Conservation (phyloP, 2,113 vertebrate species). For the Meriones unguiculatus region DNA sequence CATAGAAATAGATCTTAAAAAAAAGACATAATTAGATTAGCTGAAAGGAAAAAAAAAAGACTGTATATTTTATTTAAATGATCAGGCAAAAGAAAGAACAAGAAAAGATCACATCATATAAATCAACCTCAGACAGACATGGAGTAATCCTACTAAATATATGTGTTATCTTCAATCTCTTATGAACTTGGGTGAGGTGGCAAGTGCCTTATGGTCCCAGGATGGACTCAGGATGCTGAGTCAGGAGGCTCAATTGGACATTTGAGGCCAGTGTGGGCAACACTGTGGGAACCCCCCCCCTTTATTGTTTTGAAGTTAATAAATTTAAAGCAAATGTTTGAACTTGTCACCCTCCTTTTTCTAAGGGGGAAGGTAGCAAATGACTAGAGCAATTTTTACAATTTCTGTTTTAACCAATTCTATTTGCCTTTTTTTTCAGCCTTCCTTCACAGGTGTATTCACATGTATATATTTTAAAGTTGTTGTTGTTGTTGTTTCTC, state of each 20-base stretch:
- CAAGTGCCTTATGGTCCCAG: neutral
- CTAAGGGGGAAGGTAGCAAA: neutral
- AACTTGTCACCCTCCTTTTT: neutral
- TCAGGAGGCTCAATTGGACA: neutral
- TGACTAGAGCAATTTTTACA: neutral
- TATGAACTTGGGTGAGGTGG: neutral
- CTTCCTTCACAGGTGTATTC: neutral
- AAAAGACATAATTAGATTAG: neutral
- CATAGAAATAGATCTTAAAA: neutral
- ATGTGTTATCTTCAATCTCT: neutral
- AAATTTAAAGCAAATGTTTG: constrained; percentile 46
- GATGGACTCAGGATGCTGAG: neutral
- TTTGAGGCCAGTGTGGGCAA: neutral
- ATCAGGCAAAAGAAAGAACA: constrained; percentile 11
- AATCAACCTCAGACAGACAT: constrained; percentile 19
- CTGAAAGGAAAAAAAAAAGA: constrained; percentile 21
- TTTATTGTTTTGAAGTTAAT: constrained; percentile 10
- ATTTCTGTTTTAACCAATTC: neutral
- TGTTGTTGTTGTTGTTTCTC: neutral
- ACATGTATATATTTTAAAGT: neutral
- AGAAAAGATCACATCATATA: neutral
- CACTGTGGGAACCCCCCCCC: neutral
- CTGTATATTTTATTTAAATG: neutral
- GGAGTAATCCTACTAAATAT: neutral
- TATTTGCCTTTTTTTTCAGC: neutral